These are phyloP conservation scores for Taphrorychus bicolor DNA, from an alignment of 2,888 invertebrate genomes.

Conservation along the genomic window DNA sequence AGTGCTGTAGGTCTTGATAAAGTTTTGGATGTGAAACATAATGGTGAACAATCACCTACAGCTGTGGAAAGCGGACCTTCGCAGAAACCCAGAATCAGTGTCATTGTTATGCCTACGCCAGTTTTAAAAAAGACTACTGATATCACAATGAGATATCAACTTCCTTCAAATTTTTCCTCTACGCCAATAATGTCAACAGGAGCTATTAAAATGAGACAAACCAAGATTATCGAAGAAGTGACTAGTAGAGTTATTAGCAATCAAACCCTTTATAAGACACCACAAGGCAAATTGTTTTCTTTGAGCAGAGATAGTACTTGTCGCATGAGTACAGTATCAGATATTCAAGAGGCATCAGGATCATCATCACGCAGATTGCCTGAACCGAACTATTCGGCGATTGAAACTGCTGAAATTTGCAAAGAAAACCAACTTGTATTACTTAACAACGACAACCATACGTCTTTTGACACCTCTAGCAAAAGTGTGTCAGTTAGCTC, in stretches of 20 bases:
- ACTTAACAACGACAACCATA: not conserved
- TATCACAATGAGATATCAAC: slow-evolving; percentile 37
- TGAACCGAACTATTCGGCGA: not conserved
- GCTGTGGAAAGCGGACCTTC: not conserved
- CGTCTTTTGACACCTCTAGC: not conserved
- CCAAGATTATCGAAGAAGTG: slow-evolving; percentile 20
- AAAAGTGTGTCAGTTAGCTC: slow-evolving; percentile 22
- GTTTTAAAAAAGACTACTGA: slow-evolving; percentile 35
- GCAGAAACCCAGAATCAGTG: slow-evolving; percentile 33
- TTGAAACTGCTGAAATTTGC: not conserved
- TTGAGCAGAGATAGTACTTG: not conserved
- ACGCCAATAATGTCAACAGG: slow-evolving; percentile 37
- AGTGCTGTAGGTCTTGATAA: slow-evolving; percentile 21
- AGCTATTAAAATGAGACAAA: slow-evolving; percentile 13
- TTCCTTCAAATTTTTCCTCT: slow-evolving; percentile 41
- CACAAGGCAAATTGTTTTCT: slow-evolving; percentile 11
- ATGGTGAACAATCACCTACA: not conserved
- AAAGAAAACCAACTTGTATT: not conserved
- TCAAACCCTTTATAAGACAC: slow-evolving; percentile 34
- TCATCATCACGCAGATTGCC: not conserved
- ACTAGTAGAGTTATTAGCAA: slow-evolving; percentile 12
- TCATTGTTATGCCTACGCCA: slow-evolving; percentile 40
- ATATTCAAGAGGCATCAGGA: not conserved
- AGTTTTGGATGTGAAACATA: not conserved
- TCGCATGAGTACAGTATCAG: not conserved